phyloP scores from a whole-genome alignment of 2,888 invertebrate genomes.

The Tipula unca region DNA sequence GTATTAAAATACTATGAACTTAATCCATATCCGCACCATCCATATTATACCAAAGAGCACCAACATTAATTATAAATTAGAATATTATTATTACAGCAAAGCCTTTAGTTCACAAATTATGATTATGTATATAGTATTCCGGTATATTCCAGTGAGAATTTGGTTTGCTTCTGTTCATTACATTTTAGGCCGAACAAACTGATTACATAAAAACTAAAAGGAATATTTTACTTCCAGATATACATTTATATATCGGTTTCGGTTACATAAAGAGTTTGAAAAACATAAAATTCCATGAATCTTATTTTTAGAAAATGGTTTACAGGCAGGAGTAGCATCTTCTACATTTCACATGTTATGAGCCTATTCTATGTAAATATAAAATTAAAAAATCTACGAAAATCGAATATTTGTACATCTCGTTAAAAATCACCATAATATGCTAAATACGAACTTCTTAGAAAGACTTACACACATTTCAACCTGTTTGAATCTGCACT shows the following conservation, averaged over 20 bases:
- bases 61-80: not conserved
- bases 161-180: not conserved
- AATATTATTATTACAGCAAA: not conserved
- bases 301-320: too few species aligned
- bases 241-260: not conserved
- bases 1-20: too few species aligned
- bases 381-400: not conserved
- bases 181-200: not conserved
- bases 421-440: too few species aligned
- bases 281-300: not conserved
- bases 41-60: not conserved
- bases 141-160: not conserved
- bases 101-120: not conserved
- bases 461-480: not conserved
- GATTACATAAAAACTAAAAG: not conserved
- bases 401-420: too few species aligned
- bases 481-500: slow-evolving; percentile 17
- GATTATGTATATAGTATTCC: not conserved
- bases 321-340: too few species aligned
- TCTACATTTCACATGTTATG: too few species aligned
- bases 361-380: too few species aligned
- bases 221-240: not conserved
- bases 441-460: not conserved
- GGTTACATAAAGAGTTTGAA: too few species aligned
- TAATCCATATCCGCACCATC: not conserved